Evolutionary conservation across 2,888 invertebrate genomes (phyloP), one percentile per base, ranked within the genome.

Genomic region (Hypena proboscidalis): DNA sequence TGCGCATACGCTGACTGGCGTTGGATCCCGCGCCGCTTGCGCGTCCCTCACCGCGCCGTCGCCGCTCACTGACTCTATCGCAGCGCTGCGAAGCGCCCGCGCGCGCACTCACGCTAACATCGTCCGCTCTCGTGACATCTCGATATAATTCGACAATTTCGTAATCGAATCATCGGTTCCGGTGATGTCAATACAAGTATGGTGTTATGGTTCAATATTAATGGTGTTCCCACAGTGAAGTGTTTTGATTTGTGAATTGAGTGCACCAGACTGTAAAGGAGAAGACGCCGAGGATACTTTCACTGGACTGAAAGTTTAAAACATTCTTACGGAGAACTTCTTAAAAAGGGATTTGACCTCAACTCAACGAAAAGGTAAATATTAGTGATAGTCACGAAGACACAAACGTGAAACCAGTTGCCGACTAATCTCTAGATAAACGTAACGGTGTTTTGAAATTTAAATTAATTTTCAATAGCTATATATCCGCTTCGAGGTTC

Each of bases 231-330:
- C 49, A 68, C 58, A 73, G 74, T 64, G 65, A 54, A 70, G 70
- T 73, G 74, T 53, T 66, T 64, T 70, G 68, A 55, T 70, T 58
- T 58, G 70, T 74, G 76, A 69, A 61, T 65, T 63, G 58, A 72
- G 78, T 81, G 79, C 66, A 66, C 47, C 58, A 60, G 70, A 78
- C 76, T 64, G 62, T 64, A 61, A 64, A 64, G 58, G 75, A 83
- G 83, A 81, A 83, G 82, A 79, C 74, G 65, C 90, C 89, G 86
- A 88, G 83, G 82, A 83, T 83, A 90, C 90, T 90, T 90, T 90
- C 90, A 90, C 90, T 90, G 85, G 90, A 83, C 80, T 90, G 90
- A 90, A 90, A 90, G 90, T 90, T 80, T 75, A 75, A 74, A 83
- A 83, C 71, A 85, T 81, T 86, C 84, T 84, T 85, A 83, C 89